Percentiles rank a stretch among this genome's conserved stretches.
Evolutionary conservation across 2,113 vertebrate genomes (phyloP).

Genomic region (Lathamus discolor): DNA sequence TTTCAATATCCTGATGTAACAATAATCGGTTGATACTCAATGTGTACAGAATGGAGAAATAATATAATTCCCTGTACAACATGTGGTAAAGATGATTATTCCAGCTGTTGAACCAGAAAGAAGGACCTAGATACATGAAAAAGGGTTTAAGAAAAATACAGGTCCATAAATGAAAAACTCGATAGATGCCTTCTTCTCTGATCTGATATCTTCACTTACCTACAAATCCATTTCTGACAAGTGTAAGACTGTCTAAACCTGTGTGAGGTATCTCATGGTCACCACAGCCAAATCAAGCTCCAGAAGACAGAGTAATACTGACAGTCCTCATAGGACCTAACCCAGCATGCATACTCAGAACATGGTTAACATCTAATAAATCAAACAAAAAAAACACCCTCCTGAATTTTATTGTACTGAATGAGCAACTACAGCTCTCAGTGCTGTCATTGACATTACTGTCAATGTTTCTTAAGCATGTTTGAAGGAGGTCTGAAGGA

Average conservation of each 20-base stretch:
- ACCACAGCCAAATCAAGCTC: neutral
- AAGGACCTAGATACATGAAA: neutral
- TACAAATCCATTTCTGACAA: neutral
- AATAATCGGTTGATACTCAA: neutral
- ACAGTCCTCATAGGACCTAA: neutral
- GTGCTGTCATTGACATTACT: neutral
- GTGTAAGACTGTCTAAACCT: accelerated
- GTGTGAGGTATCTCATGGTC: neutral
- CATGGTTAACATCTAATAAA: neutral
- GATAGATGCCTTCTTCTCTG: neutral
- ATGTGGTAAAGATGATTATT: neutral
- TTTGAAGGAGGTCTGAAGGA: neutral
- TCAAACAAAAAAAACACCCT: accelerated
- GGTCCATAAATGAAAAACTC: neutral
- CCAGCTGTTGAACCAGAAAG: neutral
- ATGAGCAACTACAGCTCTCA: neutral
- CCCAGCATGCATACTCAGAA: neutral
- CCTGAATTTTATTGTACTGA: neutral
- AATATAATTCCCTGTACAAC: neutral
- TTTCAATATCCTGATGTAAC: neutral
- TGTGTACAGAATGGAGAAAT: neutral
- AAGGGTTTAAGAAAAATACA: neutral
- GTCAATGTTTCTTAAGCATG: neutral
- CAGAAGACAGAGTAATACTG: neutral
- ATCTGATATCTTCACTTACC: neutral